These are phyloP conservation scores for Tetragnatha montana DNA, from an alignment of 2,888 invertebrate species.

Conservation along the genomic window DNA sequence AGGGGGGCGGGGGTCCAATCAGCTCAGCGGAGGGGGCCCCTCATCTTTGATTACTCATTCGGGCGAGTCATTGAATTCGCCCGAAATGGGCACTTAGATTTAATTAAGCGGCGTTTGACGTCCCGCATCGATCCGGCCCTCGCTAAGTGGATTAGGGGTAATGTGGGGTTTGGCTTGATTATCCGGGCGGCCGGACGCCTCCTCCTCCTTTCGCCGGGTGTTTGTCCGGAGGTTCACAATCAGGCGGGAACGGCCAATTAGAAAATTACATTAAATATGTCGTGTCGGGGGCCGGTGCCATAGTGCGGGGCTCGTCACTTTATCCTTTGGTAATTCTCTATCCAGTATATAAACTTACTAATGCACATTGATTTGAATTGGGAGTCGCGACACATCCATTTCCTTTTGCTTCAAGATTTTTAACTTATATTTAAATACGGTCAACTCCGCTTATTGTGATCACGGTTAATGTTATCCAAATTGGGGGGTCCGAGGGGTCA, in stretches of 20 bases:
- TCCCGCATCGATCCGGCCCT: conserved; percentile 59
- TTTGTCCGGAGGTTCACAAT: conserved; percentile 70
- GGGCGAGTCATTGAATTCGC: conserved; percentile 68
- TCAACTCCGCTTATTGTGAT: too few relatives aligned
- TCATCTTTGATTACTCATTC: conserved; percentile 71
- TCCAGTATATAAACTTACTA: too few relatives aligned
- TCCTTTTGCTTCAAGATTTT: too few relatives aligned
- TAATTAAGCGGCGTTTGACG: conserved; percentile 72
- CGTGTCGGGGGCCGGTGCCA: conserved; percentile 33
- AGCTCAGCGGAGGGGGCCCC: conserved; percentile 18
- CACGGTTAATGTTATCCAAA: too few relatives aligned
- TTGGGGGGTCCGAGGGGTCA: too few relatives aligned
- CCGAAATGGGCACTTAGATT: conserved; percentile 72
- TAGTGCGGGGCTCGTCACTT: not conserved
- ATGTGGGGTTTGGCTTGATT: conserved; percentile 71
- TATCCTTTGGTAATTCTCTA: too few relatives aligned
- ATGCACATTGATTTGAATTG: too few relatives aligned
- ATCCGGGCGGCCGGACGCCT: conserved; percentile 62
- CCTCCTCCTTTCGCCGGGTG: conserved; percentile 30
- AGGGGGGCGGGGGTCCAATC: conserved; percentile 25
- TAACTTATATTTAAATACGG: too few relatives aligned
- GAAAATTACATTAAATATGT: conserved; percentile 73
- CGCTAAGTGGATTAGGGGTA: conserved; percentile 71
- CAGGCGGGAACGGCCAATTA: conserved; percentile 71
- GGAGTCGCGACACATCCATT: too few relatives aligned